phyloP scores from a whole-genome alignment of 2,113 vertebrate species.

The Callaeas wilsoni region DNA sequence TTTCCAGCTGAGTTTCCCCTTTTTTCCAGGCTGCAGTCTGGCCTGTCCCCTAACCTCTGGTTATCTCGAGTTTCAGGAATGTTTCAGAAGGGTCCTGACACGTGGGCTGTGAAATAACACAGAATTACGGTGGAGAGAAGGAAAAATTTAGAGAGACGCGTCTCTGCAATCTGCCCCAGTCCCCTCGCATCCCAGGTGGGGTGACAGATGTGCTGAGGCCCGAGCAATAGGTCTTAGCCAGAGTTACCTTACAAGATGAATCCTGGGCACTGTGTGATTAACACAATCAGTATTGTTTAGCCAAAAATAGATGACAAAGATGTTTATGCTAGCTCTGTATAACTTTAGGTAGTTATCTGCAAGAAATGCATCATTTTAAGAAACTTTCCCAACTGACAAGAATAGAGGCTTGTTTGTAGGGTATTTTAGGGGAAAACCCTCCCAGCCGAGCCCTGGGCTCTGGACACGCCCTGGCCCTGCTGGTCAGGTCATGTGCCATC shows the following conservation, averaged over 20 bases:
- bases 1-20: not conserved
- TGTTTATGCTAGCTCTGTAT: not conserved
- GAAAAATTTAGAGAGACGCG: not conserved
- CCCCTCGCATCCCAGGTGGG: accelerated
- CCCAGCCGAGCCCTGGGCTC: not conserved
- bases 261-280: not conserved
- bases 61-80: not conserved
- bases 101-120: not conserved
- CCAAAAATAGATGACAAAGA: not conserved
- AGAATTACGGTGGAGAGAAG: not conserved
- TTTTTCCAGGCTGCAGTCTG: not conserved
- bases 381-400: not conserved
- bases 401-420: not conserved
- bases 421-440: not conserved
- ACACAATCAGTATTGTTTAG: not conserved
- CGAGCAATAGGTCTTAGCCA: not conserved
- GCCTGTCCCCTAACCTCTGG: too few species aligned
- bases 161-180: not conserved
- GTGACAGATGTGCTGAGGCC: not conserved
- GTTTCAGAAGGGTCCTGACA: not conserved
- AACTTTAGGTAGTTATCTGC: not conserved
- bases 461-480: not conserved
- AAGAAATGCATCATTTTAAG: not conserved
- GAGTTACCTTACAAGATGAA: not conserved
- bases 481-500: accelerated